Evolutionary conservation across 2,888 invertebrate species (phyloP).

Genomic region (Drosophila buzzatii): DNA sequence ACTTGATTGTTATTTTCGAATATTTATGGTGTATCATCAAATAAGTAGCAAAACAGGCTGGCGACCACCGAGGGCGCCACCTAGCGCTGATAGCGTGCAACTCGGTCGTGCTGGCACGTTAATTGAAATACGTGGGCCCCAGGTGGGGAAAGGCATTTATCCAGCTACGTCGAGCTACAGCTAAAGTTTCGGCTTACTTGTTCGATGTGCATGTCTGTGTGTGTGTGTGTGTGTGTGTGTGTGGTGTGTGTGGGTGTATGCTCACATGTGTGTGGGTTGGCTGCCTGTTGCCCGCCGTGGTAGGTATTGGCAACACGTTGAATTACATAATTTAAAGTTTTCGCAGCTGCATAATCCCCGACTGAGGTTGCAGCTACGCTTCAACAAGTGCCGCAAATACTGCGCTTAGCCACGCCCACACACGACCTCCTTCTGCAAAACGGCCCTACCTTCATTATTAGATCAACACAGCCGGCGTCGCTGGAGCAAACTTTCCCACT

Average conservation of each 20-base stretch:
- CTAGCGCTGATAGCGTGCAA: slow-evolving; percentile 34
- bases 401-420: slow-evolving; percentile 30
- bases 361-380: slow-evolving; percentile 61
- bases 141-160: slow-evolving; percentile 58
- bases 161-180: slow-evolving; percentile 37
- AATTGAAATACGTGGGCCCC: slow-evolving; percentile 78
- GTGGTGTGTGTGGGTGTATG: background rate
- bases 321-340: slow-evolving; percentile 79
- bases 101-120: slow-evolving; percentile 66
- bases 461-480: slow-evolving; percentile 57
- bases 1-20: slow-evolving; percentile 15
- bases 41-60: slow-evolving; percentile 36
- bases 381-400: slow-evolving; percentile 70
- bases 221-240: slow-evolving; percentile 14
- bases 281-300: slow-evolving; percentile 53
- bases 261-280: background rate
- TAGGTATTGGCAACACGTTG: slow-evolving; percentile 67
- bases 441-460: slow-evolving; percentile 48
- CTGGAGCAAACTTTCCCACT: slow-evolving; percentile 56
- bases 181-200: slow-evolving; percentile 31
- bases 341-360: slow-evolving; percentile 64
- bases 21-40: slow-evolving; percentile 77
- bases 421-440: background rate
- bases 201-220: background rate
- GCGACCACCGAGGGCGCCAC: slow-evolving; percentile 31